Evolutionary conservation across 2,888 invertebrate species (phyloP), one percentile per base, ranked within the genome.

Genomic region (Nineta flava): DNA sequence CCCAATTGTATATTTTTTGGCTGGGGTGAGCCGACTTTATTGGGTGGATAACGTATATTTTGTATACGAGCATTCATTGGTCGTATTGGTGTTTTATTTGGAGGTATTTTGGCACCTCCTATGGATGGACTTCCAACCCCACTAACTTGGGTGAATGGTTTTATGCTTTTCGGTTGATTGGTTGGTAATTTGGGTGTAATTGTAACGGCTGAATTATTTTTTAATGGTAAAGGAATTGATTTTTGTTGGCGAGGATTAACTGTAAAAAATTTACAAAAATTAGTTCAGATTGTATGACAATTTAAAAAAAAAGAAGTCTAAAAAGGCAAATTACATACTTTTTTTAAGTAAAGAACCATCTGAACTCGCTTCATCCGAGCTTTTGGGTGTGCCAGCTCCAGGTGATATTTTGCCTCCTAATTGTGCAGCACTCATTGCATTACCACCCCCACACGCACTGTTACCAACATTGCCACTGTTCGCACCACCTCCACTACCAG

Each of bases 141-240:
- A 58, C 2, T 51, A n/a, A 49, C 45, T 44, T 49, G 60, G 3
- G 57, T 56, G 42, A 62, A 59, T 2, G 60, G 61, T 55, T 66
- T 64, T 13, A 64, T 60, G 9, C 61, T 54, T 15, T 65, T 58
- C 53, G 65, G 66, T 50, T 61, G 66, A 19, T 49, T 47, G 49
- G 61, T 65, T n/a, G 47, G 46, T 12, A 38, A 44, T 49, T 52
- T 52, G 1, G 77, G 76, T 34, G 75, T 71, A 10, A 76, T 75
- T 1, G 78, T 74, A 19, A 77, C 72, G 1, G 76, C 74, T 0
- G 77, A 73, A 59, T 77, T 77, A 55, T 75, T 74, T 59, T 77
- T 78, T 51, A 77, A 63, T 9, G 62, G 58, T 2, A 64, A 61
- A 0, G 65, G 64, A 15, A 65, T 52, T 6, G 58, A 10, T 50